Base-by-base conservation (phyloP, 2,797 vertebrate genomes). In the Myiotriccus ornatus region DNA sequence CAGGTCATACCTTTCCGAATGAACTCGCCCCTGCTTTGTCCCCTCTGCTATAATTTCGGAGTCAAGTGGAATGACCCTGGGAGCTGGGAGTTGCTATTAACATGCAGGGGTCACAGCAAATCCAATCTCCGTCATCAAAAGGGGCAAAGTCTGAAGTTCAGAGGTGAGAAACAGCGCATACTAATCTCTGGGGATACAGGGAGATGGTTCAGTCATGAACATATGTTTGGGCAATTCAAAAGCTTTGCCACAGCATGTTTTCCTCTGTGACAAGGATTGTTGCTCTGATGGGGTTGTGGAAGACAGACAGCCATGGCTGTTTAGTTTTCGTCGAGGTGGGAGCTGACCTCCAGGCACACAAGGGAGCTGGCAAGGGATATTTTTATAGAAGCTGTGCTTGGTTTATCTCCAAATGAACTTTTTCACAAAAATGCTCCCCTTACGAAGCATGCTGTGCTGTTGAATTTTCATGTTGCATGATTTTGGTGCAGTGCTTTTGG, bases 251-350 rank as follows among this genome's bases (percentile, higher is more conserved):
- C 7, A 35, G 10, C 63, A 34, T 0, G 15, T 35, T 74, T 85
- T 82, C 18, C 15, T 64, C 25, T 89, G 75, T 91, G 25, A 55
- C 28, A 57, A 67, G 43, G 22, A 18, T 1, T 32, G 2, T 52
- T 81, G 35, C 15, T 82, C 18, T 52, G 10, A 49, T 37, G 9
- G 37, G 63, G 22, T 5, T 9, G 8, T 49, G 46, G 43, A 67
- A 90, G 52, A 67, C 20, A 83, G 16, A 22, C 0, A 56, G 5
- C 5, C 1, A 24, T 60, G 35, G 5, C 23, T 74, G 24, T 23
- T 81, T 12, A 3, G 3, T 32, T 49, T 37, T 6, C 1, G 1
- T n/a, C 0, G 6, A 78, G 37, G 24, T 4, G 3, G 10, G 23
- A 84, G 14, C 20, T 81, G 56, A 28, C 16, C 34, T 68, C 25